Evolutionary conservation across 2,888 invertebrate genomes (phyloP).

Genomic region (Gari tellinella): DNA sequence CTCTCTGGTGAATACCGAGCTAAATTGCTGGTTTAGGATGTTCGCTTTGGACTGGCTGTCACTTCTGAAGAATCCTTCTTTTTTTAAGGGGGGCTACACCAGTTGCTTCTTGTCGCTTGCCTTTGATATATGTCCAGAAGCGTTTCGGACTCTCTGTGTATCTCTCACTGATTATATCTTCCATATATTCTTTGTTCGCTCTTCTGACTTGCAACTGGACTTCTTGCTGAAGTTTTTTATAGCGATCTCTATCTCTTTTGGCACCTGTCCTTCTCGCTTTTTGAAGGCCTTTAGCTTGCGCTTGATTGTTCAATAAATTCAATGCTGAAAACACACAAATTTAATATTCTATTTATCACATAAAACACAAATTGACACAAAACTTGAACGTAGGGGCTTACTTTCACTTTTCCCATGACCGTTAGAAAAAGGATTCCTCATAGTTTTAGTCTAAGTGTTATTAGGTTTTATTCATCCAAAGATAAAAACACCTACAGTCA

Average conservation of each 20-base stretch:
- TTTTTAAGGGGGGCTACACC: conserved; percentile 44
- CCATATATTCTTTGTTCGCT: conserved; percentile 18
- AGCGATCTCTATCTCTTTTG: conserved; percentile 8
- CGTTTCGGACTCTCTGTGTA: conserved; percentile 24
- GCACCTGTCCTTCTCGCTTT: conserved; percentile 7
- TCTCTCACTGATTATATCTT: conserved; percentile 15
- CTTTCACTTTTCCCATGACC: too few relatives aligned
- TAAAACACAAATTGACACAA: too few relatives aligned
- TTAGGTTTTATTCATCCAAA: too few relatives aligned
- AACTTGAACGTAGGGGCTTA: too few relatives aligned
- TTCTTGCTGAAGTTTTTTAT: conserved; percentile 28
- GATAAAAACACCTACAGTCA: too few relatives aligned
- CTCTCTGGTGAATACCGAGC: conserved; percentile 40
- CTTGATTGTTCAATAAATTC: too few relatives aligned
- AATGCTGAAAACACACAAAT: too few relatives aligned
- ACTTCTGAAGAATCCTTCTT: conserved; percentile 53
- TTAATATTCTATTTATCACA: too few relatives aligned
- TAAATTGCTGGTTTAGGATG: conserved; percentile 52
- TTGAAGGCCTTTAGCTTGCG: conserved; percentile 20
- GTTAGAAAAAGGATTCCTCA: too few relatives aligned
- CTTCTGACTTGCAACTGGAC: conserved; percentile 7
- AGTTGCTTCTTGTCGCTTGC: conserved; percentile 37
- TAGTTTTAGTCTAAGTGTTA: too few relatives aligned
- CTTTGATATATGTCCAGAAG: conserved; percentile 49
- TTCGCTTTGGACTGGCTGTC: conserved; percentile 33